A percentile compares a stretch with the other conserved stretches of the same genome.
These are phyloP conservation scores for Calameuta idolon DNA, from an alignment of 2,888 invertebrate genomes.

Conservation along the genomic window DNA sequence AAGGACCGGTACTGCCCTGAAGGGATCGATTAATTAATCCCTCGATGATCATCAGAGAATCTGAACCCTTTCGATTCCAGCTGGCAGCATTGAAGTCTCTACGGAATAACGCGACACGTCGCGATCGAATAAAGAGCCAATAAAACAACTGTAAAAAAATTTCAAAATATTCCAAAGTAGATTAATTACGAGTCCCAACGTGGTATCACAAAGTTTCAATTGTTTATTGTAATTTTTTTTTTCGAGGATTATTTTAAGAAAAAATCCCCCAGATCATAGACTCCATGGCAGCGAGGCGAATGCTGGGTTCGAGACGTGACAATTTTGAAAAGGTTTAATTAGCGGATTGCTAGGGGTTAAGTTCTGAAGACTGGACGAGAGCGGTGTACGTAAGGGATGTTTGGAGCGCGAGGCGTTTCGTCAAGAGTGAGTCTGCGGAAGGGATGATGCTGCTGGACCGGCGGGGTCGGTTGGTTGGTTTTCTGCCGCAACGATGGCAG, in stretches of 20 bases:
- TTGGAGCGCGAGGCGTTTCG: neutral
- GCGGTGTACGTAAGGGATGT: neutral
- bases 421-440: neutral
- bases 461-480: conserved; percentile 20
- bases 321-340: conserved; percentile 13
- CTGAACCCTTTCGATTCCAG: conserved; percentile 29
- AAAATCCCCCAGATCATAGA: neutral
- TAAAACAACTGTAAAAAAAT: conserved; percentile 1
- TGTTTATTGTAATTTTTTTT: neutral
- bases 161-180: neutral
- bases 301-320: conserved; percentile 4
- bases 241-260: neutral
- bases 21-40: neutral
- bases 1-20: neutral
- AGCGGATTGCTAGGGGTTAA: conserved; percentile 12
- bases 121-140: neutral
- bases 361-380: neutral
- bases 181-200: neutral
- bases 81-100: conserved; percentile 50
- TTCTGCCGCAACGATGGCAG: neutral
- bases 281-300: neutral
- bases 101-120: conserved; percentile 13
- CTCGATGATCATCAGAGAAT: neutral
- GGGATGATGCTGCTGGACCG: conserved; percentile 13
- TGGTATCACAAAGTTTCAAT: neutral